phyloP scores from a whole-genome alignment of 2,797 vertebrate species.

The Rhodeus uyekii region DNA sequence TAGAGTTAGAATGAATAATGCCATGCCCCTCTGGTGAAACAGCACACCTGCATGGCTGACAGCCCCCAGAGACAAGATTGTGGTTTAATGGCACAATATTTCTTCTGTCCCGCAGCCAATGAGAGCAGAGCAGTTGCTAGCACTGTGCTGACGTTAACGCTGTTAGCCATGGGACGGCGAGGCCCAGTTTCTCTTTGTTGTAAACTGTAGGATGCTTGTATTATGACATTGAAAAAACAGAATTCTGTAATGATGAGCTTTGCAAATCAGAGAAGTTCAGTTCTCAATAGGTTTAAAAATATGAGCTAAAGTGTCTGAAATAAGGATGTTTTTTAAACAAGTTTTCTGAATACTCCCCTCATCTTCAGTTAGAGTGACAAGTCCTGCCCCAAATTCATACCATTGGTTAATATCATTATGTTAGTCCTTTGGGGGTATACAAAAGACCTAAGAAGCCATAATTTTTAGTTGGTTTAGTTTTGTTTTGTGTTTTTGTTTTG shows the following conservation, averaged over 20 bases:
- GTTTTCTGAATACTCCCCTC: not conserved
- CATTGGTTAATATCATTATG: not conserved
- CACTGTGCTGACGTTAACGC: slow-evolving; percentile 26
- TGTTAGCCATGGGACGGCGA: slow-evolving; percentile 18
- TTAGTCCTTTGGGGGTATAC: not conserved
- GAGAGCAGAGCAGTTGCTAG: slow-evolving; percentile 10
- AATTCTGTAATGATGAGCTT: slow-evolving; percentile 35
- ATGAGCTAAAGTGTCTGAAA: not conserved
- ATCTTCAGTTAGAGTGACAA: not conserved
- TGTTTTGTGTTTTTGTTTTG: not conserved
- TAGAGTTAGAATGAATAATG: slow-evolving; percentile 55
- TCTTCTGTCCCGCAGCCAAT: slow-evolving; percentile 26
- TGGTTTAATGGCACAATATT: slow-evolving; percentile 45
- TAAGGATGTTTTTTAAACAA: not conserved
- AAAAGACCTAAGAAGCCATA: not conserved
- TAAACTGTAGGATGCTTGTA: slow-evolving; percentile 35
- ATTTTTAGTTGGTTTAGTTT: too few species aligned
- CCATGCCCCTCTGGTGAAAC: slow-evolving; percentile 51
- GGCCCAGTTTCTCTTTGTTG: slow-evolving; percentile 25
- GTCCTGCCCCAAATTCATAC: not conserved
- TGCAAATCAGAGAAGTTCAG: not conserved
- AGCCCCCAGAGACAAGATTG: slow-evolving; percentile 25
- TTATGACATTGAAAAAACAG: not conserved
- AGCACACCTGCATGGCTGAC: slow-evolving; percentile 58
- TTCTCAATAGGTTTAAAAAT: not conserved